Base-by-base conservation (phyloP, 2,888 invertebrate genomes). In the Geotrupes spiniger region DNA sequence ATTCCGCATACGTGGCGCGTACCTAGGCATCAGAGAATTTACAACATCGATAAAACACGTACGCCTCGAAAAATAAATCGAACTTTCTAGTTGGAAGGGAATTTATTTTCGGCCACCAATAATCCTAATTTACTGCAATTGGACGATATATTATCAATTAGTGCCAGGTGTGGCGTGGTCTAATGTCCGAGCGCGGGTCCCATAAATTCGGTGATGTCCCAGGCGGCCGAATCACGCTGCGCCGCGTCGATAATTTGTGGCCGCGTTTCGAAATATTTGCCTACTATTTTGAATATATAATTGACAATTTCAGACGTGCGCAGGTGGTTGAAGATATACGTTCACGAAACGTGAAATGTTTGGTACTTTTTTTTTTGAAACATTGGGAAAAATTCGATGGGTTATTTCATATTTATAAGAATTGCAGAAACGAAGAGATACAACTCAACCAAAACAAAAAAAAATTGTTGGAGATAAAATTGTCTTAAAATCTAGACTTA, bases 71-170 rank as follows among this genome's bases (percentile, higher is more conserved):
- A 33, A 12, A 21, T 12, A 33, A 33, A 33, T 15, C n/a, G 15
- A 33, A 14, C 12, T 33, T 33, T 33, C 33, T 15, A 33, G 14
- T 33, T 33, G 10, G 14, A 33, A 14, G n/a, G 33, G 33, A 12
- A 40, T 46, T 36, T 41, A 46, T 28, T 33, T 36, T 37, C 21
- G 37, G 29, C 12, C 28, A 39, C 42, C 54, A 58, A 61, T 60
- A 61, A 61, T 63, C 59, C 61, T 60, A 62, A 61, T 63, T 62
- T 58, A 57, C 57, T 57, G 61, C 61, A 62, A 63, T 61, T 62
- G 63, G 61, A 61, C 64, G 60, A 64, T 65, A 64, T 63, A 61
- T 64, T 65, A 65, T 65, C 65, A 64, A 65, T 65, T 64, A 65
- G 64, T 55, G 58, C 61, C 63, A 66, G 65, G 64, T 63, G 65